A percentile compares a stretch with the other conserved stretches of the same genome.
phyloP scores from a whole-genome alignment of 2,888 invertebrate genomes.

The Plagodis pulveraria region DNA sequence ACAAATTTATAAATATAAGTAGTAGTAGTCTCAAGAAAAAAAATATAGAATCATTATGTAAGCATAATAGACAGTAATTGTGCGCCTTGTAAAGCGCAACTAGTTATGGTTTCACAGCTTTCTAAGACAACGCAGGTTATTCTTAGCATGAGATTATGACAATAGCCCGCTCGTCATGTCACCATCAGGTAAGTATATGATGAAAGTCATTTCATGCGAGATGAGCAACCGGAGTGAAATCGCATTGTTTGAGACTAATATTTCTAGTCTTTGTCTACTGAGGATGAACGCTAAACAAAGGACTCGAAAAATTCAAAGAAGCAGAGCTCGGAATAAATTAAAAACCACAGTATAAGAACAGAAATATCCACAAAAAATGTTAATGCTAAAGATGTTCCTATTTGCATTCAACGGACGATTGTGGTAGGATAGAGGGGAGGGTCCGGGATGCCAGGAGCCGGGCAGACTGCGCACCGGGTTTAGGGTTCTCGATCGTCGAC shows the following conservation, averaged over 20 bases:
- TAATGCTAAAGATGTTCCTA: conserved; percentile 61
- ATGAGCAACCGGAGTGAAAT: conserved; percentile 46
- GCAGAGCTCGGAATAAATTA: conserved; percentile 50
- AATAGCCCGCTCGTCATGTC: conserved; percentile 42
- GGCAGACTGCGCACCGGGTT: conserved; percentile 53
- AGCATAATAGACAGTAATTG: conserved; percentile 6
- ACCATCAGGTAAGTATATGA: conserved; percentile 36
- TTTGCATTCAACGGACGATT: conserved; percentile 69
- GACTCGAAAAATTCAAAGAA: conserved; percentile 33
- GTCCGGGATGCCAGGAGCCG: conserved; percentile 43
- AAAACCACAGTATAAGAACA: conserved; percentile 38
- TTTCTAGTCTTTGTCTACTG: conserved; percentile 30
- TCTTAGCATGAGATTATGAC: conserved; percentile 38
- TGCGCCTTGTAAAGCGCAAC: conserved; percentile 30
- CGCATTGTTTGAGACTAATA: conserved; percentile 33
- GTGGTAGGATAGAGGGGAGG: conserved; percentile 44
- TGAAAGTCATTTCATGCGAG: conserved; percentile 50
- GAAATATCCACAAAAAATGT: conserved; percentile 43
- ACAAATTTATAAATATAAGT: too few species aligned
- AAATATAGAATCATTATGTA: not conserved
- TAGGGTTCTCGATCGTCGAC: conserved; percentile 74
- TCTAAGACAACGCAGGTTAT: conserved; percentile 32
- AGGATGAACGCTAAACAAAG: conserved; percentile 30
- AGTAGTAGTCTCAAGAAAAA: too few species aligned
- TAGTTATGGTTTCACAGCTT: conserved; percentile 31